Base-by-base conservation (phyloP, 2,113 vertebrate species). In the Dascyllus trimaculatus region DNA sequence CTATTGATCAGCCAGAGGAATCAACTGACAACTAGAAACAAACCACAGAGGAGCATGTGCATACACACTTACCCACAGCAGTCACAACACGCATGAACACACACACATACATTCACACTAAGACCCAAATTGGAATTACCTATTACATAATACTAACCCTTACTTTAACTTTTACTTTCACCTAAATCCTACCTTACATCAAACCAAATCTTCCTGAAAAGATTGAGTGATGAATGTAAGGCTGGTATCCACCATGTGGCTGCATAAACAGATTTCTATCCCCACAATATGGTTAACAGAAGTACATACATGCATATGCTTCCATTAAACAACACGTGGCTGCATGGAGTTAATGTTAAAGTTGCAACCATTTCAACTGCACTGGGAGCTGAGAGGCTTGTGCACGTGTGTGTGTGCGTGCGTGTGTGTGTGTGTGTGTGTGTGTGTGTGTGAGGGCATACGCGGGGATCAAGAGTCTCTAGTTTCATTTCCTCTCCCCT, bases 1-100 rank as follows among this genome's bases (percentile, higher is more conserved):
- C 72, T 85, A 91, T 88, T 91, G 90, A 92, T 93, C 90, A 89
- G 78, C 62, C 35, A 8, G 68, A 66, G 49, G 71, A 90, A 92
- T 90, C 87, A 91, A 90, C 82, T 54, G 64, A 71, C 58, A 70
- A 45, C 3, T 7, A 71, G 66, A 45, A 53, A 71, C 77, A 65
- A 80, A 35, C 65, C 57, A 71, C 58, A 68, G 56, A 51, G 14
- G 19, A 57, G 43, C 18, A 38, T 53, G n/a, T 54, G 15, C 62
- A 17, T 15, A n/a, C 62, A 71, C 58, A 68, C 67, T n/a, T 21
- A 32, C 19, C 22, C 45, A 25, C 35, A 70, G 58, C 8, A 13
- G 9, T 29, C 26, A 57, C 21, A 46, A 57, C 35, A 51, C 19
- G 19, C 9, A 46, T 11, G 32, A 45, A 61, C 61, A 57, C 69